phyloP scores from a whole-genome alignment of 2,888 invertebrate species.

The Eubasilissa splendida region DNA sequence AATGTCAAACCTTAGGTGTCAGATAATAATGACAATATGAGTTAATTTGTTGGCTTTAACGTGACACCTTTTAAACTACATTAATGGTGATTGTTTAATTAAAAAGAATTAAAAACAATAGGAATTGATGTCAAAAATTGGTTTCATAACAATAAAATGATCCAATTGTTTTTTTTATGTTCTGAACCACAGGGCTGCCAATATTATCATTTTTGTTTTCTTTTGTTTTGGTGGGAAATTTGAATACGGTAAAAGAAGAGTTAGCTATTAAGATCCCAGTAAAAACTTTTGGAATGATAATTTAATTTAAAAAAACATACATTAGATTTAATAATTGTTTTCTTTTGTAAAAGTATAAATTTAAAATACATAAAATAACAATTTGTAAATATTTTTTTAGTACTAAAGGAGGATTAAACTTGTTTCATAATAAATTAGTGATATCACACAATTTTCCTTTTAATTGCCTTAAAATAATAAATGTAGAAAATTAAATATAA shows the following conservation, averaged over 20 bases:
- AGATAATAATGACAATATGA: conserved; percentile 17
- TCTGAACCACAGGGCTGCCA: conserved; percentile 20
- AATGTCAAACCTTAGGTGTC: conserved; percentile 43
- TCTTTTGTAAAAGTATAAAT: no score
- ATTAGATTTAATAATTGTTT: no score
- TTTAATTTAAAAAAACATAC: no score
- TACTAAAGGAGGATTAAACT: no score
- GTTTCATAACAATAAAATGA: conserved; percentile 27
- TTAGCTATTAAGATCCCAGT: no score
- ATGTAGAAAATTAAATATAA: no score
- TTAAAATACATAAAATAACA: no score
- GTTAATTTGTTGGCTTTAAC: conserved; percentile 5
- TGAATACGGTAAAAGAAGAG: neutral
- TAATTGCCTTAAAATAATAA: no score
- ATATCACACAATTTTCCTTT: no score
- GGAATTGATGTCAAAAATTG: conserved; percentile 19
- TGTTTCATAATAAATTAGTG: no score
- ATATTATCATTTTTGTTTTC: conserved; percentile 26
- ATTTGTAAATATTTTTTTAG: no score
- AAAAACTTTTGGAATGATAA: no score
- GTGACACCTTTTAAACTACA: conserved; percentile 8
- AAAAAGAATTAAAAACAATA: neutral
- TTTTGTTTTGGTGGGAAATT: conserved; percentile 42
- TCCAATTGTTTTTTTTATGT: conserved; percentile 26
- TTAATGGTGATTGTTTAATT: conserved; percentile 2